A percentile compares a stretch with the other conserved stretches of the same genome.
Conservation (phyloP, 1,140 invertebrate species). For the Cryptotermes secundus region DNA sequence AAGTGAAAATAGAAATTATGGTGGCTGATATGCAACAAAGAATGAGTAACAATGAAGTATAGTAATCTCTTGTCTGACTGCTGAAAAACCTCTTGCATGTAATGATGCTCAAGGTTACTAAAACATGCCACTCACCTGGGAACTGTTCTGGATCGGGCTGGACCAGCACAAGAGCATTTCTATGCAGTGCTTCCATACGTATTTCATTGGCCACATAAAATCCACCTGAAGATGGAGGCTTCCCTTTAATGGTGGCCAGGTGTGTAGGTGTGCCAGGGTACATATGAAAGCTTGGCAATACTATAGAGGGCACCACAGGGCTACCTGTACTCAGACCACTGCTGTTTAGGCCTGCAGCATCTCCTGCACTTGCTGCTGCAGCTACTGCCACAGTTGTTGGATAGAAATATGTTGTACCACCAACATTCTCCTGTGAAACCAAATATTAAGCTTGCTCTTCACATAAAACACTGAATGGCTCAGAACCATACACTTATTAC, state of each 20-base stretch:
- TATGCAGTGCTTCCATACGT: conserved; percentile 71
- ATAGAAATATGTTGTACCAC: conserved; percentile 93
- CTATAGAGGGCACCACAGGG: conserved; percentile 33
- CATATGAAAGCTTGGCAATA: conserved; percentile 51
- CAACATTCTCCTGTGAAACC: conserved; percentile 76
- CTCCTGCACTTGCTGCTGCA: conserved; percentile 40
- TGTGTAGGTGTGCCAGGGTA: conserved; percentile 70
- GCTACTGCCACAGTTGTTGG: conserved; percentile 48
- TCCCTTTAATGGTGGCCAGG: conserved; percentile 51
- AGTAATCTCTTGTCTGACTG: too few species aligned
- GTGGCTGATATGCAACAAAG: too few species aligned
- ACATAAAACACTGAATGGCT: too few species aligned
- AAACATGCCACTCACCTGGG: conserved; percentile 49
- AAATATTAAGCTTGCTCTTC: not conserved
- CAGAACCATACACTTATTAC: too few species aligned
- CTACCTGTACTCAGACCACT: not conserved
- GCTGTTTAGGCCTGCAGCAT: conserved; percentile 43
- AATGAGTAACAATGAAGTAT: too few species aligned
- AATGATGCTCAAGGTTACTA: not conserved
- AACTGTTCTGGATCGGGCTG: conserved; percentile 65
- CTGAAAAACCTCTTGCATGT: too few species aligned
- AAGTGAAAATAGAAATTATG: too few species aligned
- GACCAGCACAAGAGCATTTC: conserved; percentile 70
- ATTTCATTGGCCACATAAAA: conserved; percentile 79
- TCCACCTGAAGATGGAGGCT: conserved; percentile 45